Evolutionary conservation across 2,888 invertebrate genomes (phyloP), one percentile per base, ranked within the genome.

Genomic region (Acronicta leporina): DNA sequence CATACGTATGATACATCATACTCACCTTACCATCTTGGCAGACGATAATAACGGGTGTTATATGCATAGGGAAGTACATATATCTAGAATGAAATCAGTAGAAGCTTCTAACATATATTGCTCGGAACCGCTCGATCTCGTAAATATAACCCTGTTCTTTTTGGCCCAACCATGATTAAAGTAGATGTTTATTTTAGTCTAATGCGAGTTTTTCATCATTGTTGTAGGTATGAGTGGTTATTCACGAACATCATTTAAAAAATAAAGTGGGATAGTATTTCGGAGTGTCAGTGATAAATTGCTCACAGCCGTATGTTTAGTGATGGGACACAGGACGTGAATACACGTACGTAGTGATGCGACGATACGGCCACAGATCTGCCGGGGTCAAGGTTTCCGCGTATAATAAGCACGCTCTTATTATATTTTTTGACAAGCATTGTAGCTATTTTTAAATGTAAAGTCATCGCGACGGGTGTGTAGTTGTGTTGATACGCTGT

Each of bases 111-210:
- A 10, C 20, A 5, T 33, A 38, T 50, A 5, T 47, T 33, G 45
- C 49, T 42, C 14, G 13, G 35, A 30, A 27, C 16, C 1, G 48
- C 33, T 42, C 40, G 41, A 25, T 62, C 16, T 47, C 30, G 25
- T 40, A 35, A 5, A 25, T 50, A 20, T 35, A 47, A 1, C 44
- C n/a, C 48, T 10, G 40, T 49, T 59, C 15, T 45, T 46, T 54
- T 48, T 14, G 30, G 10, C 54, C n/a, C 51, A 58, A 45, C 61
- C 52, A 56, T 62, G 50, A 65, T 69, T 59, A 59, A 52, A 69
- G 44, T 50, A 50, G 43, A 58, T 65, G 71, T 65, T 63, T 70
- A 70, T 73, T 75, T 68, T 46, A 27, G 38, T 50, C 44, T 66
- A 49, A 54, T 43, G 46, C 33, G 33, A 33, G 33, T 38, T 38